Percentiles rank a stretch among this genome's conserved stretches.
These are phyloP conservation scores for Drosophila neocordata DNA, from an alignment of 1,140 invertebrate species.

Conservation along the genomic window DNA sequence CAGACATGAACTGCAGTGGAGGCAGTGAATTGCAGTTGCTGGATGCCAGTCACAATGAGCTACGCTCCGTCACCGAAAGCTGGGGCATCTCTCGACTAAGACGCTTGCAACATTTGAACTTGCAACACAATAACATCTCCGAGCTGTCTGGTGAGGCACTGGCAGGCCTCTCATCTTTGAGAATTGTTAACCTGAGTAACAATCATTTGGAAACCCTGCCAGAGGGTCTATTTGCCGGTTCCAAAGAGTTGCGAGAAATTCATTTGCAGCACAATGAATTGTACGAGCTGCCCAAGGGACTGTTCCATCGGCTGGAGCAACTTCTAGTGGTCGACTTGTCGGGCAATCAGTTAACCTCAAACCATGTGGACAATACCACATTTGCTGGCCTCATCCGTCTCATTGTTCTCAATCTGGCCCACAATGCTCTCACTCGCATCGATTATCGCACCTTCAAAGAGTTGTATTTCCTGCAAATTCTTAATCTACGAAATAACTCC, in stretches of 20 bases:
- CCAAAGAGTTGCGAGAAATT: conserved; percentile 91
- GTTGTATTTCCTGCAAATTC: conserved; percentile 92
- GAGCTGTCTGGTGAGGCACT: conserved; percentile 91
- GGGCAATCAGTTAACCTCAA: conserved; percentile 92
- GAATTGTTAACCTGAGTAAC: conserved; percentile 92
- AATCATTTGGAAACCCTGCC: conserved; percentile 91
- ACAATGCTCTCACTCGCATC: conserved; percentile 91
- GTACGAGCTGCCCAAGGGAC: conserved; percentile 89
- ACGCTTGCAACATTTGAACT: conserved; percentile 89
- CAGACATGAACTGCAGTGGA: conserved; percentile 85
- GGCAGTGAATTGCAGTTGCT: conserved; percentile 87
- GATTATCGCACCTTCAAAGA: conserved; percentile 94
- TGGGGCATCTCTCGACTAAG: conserved; percentile 89
- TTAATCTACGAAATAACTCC: conserved; percentile 93
- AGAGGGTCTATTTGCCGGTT: conserved; percentile 90
- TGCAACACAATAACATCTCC: conserved; percentile 93
- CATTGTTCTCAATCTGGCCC: conserved; percentile 92
- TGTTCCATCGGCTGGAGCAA: conserved; percentile 92
- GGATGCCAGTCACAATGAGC: conserved; percentile 91
- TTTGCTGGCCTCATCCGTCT: conserved; percentile 92
- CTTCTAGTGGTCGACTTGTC: conserved; percentile 93
- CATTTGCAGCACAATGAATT: conserved; percentile 92
- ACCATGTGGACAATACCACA: conserved; percentile 91
- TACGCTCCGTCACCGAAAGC: conserved; percentile 87
- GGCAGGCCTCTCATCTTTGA: conserved; percentile 88